Evolutionary conservation across 2,113 vertebrate genomes (phyloP), one percentile per base, ranked within the genome.

Genomic region (Scophthalmus maximus): DNA sequence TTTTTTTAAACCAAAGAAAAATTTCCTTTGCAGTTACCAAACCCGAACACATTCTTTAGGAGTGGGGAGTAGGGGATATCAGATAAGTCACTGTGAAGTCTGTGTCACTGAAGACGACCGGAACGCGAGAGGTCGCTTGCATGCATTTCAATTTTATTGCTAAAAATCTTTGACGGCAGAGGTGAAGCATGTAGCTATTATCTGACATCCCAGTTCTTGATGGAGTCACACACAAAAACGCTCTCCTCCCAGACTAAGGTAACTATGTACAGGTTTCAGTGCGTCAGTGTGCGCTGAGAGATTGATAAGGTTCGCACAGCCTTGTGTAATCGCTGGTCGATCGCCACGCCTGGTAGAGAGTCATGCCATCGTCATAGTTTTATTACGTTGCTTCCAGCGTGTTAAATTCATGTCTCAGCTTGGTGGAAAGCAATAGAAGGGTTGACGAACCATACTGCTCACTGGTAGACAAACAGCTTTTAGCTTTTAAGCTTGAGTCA

Each of bases 291-390:
- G 36, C 23, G 50, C 25, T 61, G 75, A 82, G 66, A 67, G 85
- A 84, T 65, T 65, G 65, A 82, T 85, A 65, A 79, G 78, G 30
- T 40, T 32, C 62, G 30, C 46, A 25, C 23, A 40, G 63, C 5
- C 30, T 85, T 84, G 68, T 3, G 32, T 71, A 88, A 87, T 66
- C 52, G 23, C 72, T 32, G 36, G 34, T 57, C 34, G 8, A 38
- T 69, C 36, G 46, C 67, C 42, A 75, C 85, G 81, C 84, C 69
- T 81, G 81, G 56, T 32, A 22, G 52, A n/a, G 76, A 82, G 76
- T 80, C 71, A 76, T 74, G 36, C n/a, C 42, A 11, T 64, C 15
- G 38, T 84, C 80, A 78, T 50, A 47, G 29, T 61, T 79, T 83
- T 68, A 66, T 61, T 73, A 27, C 1, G 8, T n/a, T 69, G 22